A percentile compares a stretch with the other conserved stretches of the same genome.
Evolutionary conservation across 2,888 invertebrate genomes (phyloP).

Genomic region (Automeris io): DNA sequence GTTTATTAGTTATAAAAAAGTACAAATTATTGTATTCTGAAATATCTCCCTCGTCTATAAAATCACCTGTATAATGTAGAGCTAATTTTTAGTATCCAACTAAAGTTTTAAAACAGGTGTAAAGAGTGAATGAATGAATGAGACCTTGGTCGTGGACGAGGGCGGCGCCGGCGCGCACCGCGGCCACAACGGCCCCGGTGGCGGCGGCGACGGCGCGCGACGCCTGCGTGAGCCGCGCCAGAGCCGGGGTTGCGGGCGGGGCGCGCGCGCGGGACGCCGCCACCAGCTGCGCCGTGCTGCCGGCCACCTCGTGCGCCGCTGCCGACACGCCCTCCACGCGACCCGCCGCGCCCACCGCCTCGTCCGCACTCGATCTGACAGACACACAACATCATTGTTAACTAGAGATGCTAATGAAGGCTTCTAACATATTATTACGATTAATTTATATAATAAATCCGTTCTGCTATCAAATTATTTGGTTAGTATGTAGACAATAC

Average conservation of each 20-base stretch:
- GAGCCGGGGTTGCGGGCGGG: slow-evolving; percentile 85
- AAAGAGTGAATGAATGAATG: not conserved
- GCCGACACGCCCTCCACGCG: slow-evolving; percentile 96
- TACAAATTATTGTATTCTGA: too few relatives aligned
- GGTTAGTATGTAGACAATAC: too few relatives aligned
- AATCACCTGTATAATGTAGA: too few relatives aligned
- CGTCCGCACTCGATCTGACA: slow-evolving; percentile 91
- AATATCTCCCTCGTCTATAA: too few relatives aligned
- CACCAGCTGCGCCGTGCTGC: slow-evolving; percentile 97
- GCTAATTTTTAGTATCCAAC: too few relatives aligned
- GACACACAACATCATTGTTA: slow-evolving; percentile 6
- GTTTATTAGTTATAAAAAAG: too few relatives aligned
- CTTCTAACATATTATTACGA: not conserved
- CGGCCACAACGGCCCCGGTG: slow-evolving; percentile 95
- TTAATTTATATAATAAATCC: too few relatives aligned
- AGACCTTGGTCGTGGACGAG: slow-evolving; percentile 83
- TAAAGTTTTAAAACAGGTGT: too few relatives aligned
- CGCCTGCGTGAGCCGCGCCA: slow-evolving; percentile 89
- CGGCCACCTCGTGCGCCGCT: slow-evolving; percentile 95
- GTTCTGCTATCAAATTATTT: too few relatives aligned
- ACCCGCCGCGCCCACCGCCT: slow-evolving; percentile 89
- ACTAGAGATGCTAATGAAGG: too few relatives aligned
- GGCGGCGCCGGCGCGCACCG: slow-evolving; percentile 92
- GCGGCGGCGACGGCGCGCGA: slow-evolving; percentile 93
- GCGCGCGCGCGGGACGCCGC: slow-evolving; percentile 98